These are phyloP conservation scores for Lagorchestes hirsutus DNA, from an alignment of 2,797 vertebrate genomes.

Conservation along the genomic window DNA sequence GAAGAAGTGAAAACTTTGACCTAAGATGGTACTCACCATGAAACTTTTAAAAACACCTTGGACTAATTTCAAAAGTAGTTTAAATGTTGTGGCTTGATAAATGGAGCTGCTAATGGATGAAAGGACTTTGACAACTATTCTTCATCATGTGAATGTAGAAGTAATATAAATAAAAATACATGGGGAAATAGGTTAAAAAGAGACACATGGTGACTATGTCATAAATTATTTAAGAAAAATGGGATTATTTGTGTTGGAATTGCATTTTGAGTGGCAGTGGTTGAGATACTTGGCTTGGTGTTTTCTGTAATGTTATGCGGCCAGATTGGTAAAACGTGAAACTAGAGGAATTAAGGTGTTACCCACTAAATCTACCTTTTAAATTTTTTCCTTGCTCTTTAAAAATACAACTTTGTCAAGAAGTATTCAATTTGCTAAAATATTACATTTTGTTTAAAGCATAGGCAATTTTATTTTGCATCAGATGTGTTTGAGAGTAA, in stretches of 20 bases:
- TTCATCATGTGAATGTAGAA: no score
- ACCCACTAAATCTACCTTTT: slow-evolving; percentile 58
- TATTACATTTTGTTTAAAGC: slow-evolving; percentile 18
- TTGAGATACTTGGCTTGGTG: slow-evolving; percentile 85
- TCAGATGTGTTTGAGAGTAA: slow-evolving; percentile 66
- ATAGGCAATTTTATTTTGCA: background rate
- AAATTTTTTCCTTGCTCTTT: slow-evolving; percentile 76
- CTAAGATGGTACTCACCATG: fast-evolving
- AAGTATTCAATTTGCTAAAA: slow-evolving; percentile 65
- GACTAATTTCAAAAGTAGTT: slow-evolving; percentile 65
- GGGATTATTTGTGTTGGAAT: no score
- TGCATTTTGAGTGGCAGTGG: no score
- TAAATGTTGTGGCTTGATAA: no score
- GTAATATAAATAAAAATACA: no score
- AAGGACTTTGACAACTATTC: no score
- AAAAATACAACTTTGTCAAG: slow-evolving; percentile 38
- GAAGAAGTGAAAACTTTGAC: fast-evolving
- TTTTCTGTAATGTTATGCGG: slow-evolving; percentile 88
- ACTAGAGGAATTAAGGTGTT: slow-evolving; percentile 52
- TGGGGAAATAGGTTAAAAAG: no score
- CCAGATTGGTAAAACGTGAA: slow-evolving; percentile 86
- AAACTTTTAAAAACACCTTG: slow-evolving; percentile 43
- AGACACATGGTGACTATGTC: no score
- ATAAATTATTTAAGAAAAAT: no score
- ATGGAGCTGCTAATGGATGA: no score